phyloP scores from a whole-genome alignment of 2,888 invertebrate genomes.

The Cataglyphis cursor region DNA sequence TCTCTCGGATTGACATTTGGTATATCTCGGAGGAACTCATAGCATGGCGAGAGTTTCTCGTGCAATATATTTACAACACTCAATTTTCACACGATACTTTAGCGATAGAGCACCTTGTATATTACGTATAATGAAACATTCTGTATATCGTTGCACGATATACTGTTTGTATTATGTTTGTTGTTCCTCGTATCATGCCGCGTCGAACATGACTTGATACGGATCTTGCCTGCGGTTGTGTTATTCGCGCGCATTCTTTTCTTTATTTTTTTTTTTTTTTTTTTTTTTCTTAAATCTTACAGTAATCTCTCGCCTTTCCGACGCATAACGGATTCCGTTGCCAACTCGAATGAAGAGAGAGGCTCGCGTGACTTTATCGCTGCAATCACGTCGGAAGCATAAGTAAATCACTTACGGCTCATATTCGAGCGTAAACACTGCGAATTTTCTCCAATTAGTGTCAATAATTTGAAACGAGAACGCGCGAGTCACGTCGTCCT shows the following conservation, averaged over 20 bases:
- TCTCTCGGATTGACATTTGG: neutral
- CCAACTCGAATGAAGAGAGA: neutral
- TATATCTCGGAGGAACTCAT: neutral
- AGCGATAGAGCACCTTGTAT: neutral
- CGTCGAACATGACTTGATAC: constrained; percentile 21
- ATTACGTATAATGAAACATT: constrained; percentile 12
- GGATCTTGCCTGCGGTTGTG: constrained; percentile 24
- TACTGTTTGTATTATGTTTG: constrained; percentile 32
- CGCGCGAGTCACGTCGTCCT: neutral
- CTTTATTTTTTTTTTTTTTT: constrained; percentile 15
- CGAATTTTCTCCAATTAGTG: constrained; percentile 52
- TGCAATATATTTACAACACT: neutral
- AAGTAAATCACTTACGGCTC: constrained; percentile 5
- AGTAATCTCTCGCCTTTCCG: constrained; percentile 18
- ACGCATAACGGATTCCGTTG: constrained; percentile 39
- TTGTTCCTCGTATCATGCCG: constrained; percentile 19
- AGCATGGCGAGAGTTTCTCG: neutral
- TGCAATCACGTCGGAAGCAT: constrained; percentile 4
- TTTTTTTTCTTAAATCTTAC: constrained; percentile 17
- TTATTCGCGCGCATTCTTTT: neutral
- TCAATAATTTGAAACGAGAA: constrained; percentile 32
- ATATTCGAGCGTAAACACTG: constrained; percentile 29
- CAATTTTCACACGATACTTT: neutral
- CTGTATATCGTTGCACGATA: neutral
- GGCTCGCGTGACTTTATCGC: constrained; percentile 36